These are phyloP conservation scores for Globia sparganii DNA, from an alignment of 2,888 invertebrate species.

Conservation along the genomic window DNA sequence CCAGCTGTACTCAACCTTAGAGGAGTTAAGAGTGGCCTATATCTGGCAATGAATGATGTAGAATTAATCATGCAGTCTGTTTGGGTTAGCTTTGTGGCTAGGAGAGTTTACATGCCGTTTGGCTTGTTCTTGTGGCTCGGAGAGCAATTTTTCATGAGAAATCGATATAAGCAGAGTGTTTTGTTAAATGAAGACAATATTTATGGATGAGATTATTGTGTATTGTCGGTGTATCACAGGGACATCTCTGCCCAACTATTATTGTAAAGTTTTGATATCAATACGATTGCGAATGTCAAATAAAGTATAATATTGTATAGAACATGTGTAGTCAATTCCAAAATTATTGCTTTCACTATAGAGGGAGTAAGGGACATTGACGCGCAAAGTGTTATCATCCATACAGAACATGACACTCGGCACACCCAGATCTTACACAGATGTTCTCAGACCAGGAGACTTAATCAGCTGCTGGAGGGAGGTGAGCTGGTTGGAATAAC, in stretches of 20 bases:
- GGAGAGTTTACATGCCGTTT: too few species aligned
- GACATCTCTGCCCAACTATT: background rate
- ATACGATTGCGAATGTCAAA: background rate
- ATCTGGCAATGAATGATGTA: background rate
- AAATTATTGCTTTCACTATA: constrained; percentile 6
- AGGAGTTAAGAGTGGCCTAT: background rate
- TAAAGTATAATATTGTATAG: too few species aligned
- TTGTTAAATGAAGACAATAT: background rate
- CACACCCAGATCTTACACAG: too few species aligned
- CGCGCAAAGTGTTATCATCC: background rate
- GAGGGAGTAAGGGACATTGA: background rate
- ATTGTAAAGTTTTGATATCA: background rate
- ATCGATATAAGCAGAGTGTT: background rate
- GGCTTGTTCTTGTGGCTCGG: background rate
- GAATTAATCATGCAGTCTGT: background rate
- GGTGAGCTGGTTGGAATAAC: too few species aligned
- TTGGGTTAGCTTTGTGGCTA: background rate
- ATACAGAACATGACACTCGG: background rate
- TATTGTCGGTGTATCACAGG: background rate
- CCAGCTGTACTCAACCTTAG: constrained; percentile 30
- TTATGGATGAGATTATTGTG: background rate
- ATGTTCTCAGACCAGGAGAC: too few species aligned
- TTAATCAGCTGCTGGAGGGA: too few species aligned
- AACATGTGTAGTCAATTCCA: background rate
- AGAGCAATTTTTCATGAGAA: background rate